A percentile compares a stretch with the other conserved stretches of the same genome.
Evolutionary conservation across 2,113 vertebrate genomes (phyloP).

Genomic region (Phasianus colchicus): DNA sequence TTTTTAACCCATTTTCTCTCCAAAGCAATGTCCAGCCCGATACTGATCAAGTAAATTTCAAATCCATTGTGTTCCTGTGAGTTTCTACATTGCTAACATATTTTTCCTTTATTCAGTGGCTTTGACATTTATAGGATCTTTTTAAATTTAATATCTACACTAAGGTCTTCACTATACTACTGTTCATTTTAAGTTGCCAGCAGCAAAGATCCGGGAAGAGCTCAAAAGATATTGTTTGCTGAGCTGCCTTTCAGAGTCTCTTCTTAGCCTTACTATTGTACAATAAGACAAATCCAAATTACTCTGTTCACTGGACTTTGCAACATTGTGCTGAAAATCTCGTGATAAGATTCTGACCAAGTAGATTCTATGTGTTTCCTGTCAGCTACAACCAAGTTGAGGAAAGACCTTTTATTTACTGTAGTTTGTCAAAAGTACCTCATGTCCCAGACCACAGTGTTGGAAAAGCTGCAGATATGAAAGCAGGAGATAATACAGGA

Average conservation of each 20-base stretch:
- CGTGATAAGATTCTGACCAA: neutral
- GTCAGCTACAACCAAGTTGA: fast-evolving
- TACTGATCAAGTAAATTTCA: neutral
- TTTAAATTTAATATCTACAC: neutral
- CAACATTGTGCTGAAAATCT: neutral
- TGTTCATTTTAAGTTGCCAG: conserved; percentile 5
- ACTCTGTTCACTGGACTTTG: neutral
- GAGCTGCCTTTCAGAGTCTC: neutral
- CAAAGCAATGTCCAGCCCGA: neutral
- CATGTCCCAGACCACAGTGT: neutral
- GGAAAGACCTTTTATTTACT: neutral
- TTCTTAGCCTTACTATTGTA: neutral
- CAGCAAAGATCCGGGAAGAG: neutral
- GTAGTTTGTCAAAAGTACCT: neutral
- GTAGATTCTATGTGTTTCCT: neutral
- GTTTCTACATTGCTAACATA: neutral
- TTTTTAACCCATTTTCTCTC: neutral
- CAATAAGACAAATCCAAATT: neutral
- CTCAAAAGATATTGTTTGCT: neutral
- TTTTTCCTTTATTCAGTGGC: neutral
- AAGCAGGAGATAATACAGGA: neutral
- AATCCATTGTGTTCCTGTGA: neutral
- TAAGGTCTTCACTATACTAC: neutral
- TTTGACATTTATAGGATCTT: neutral
- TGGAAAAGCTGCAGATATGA: neutral